A percentile compares a stretch with the other conserved stretches of the same genome.
These are phyloP conservation scores for Prunella strophiata DNA, from an alignment of 2,797 vertebrate species.

Conservation along the genomic window DNA sequence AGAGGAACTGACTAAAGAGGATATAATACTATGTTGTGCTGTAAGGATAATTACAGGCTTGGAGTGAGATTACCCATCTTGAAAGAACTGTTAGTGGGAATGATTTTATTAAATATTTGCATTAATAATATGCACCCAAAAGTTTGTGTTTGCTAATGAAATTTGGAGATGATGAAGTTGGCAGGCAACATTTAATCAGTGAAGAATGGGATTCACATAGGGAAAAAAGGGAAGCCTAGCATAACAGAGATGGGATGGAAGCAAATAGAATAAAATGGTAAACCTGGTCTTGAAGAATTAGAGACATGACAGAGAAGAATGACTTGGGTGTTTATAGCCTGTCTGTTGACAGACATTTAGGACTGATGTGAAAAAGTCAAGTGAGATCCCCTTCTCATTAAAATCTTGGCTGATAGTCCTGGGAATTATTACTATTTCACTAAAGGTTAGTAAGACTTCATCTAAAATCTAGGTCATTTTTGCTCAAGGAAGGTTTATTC, in stretches of 20 bases:
- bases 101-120: constrained; percentile 51
- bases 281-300: neutral
- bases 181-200: neutral
- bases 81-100: constrained; percentile 25
- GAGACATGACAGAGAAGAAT: neutral
- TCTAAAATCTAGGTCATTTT: neutral
- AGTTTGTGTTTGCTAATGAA: constrained; percentile 28
- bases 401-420: neutral
- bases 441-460: neutral
- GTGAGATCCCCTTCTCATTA: neutral
- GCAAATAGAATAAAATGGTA: neutral
- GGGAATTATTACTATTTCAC: neutral
- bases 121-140: constrained; percentile 23
- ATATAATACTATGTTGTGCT: constrained; percentile 35
- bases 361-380: neutral
- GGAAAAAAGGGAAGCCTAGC: neutral
- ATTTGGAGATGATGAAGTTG: constrained; percentile 3
- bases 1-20: constrained; percentile 32
- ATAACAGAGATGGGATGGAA: neutral
- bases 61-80: constrained; percentile 8
- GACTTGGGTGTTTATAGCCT: neutral
- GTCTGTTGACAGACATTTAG: neutral
- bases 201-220: neutral
- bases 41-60: constrained; percentile 45
- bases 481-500: neutral